Percentiles rank a stretch among this genome's conserved stretches.
phyloP scores from a whole-genome alignment of 2,888 invertebrate species.

The Pterostichus madidus region DNA sequence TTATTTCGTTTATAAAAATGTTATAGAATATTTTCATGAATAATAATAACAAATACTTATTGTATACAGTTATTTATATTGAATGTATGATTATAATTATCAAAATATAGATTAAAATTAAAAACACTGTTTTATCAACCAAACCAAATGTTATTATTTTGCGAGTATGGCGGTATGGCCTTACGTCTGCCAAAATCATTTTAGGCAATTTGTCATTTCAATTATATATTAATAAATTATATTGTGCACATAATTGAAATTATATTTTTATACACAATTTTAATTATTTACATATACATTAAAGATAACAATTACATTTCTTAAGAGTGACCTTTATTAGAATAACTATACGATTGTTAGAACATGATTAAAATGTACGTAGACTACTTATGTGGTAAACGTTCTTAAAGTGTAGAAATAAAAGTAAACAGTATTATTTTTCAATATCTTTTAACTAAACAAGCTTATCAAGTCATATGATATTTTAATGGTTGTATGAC shows the following conservation, averaged over 20 bases:
- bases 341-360: slow-evolving; percentile 7
- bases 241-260: background rate
- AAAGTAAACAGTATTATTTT: slow-evolving; percentile 13
- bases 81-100: slow-evolving; percentile 3
- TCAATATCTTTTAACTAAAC: background rate
- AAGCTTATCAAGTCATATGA: slow-evolving; percentile 34
- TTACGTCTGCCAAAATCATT: slow-evolving; percentile 40
- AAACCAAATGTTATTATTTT: slow-evolving; percentile 30
- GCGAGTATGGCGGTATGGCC: slow-evolving; percentile 43
- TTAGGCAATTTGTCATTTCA: slow-evolving; percentile 27
- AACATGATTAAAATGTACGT: slow-evolving; percentile 31
- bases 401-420: slow-evolving; percentile 30
- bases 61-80: slow-evolving; percentile 7
- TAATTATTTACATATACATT: slow-evolving; percentile 39
- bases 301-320: slow-evolving; percentile 7
- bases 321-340: slow-evolving; percentile 28
- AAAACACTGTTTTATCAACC: slow-evolving; percentile 44
- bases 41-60: slow-evolving; percentile 17
- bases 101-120: slow-evolving; percentile 3
- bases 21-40: background rate
- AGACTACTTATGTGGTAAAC: slow-evolving; percentile 12
- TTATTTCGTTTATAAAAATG: slow-evolving; percentile 21
- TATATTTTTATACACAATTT: slow-evolving; percentile 18
- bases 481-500: slow-evolving; percentile 5
- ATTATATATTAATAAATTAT: slow-evolving; percentile 33